phyloP scores from a whole-genome alignment of 1,140 invertebrate genomes.

The Cepaea nemoralis region DNA sequence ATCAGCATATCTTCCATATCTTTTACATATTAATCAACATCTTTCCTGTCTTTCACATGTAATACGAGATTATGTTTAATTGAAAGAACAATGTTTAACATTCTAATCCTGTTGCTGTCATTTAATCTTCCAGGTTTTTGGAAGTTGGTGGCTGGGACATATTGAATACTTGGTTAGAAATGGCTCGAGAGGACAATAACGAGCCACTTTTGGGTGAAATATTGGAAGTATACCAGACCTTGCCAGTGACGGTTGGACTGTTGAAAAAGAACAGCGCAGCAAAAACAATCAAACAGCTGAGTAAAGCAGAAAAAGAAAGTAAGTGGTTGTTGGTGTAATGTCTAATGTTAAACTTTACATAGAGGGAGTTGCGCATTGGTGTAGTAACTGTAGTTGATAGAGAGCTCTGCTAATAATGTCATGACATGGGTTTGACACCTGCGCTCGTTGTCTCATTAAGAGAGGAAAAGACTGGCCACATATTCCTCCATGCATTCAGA shows the following conservation, averaged over 20 bases:
- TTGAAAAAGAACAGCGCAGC: constrained; percentile 92
- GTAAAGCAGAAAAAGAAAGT: constrained; percentile 85
- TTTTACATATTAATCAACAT: neutral
- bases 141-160: constrained; percentile 89
- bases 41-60: neutral
- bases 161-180: constrained; percentile 88
- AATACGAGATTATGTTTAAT: neutral
- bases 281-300: constrained; percentile 89
- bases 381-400: too few relatives aligned
- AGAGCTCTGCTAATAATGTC: too few relatives aligned
- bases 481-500: too few relatives aligned
- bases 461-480: too few relatives aligned
- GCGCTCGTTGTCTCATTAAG: too few relatives aligned
- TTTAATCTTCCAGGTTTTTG: constrained; percentile 80
- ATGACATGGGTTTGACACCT: too few relatives aligned
- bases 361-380: too few relatives aligned
- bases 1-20: too few relatives aligned
- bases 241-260: constrained; percentile 89
- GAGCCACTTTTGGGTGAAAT: constrained; percentile 88
- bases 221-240: constrained; percentile 83
- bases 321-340: too few relatives aligned
- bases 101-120: too few relatives aligned
- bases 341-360: too few relatives aligned
- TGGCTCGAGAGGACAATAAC: constrained; percentile 86
- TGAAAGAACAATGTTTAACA: too few relatives aligned